Evolutionary conservation across 2,888 invertebrate species (phyloP).

Genomic region (Cheilosia grossa): DNA sequence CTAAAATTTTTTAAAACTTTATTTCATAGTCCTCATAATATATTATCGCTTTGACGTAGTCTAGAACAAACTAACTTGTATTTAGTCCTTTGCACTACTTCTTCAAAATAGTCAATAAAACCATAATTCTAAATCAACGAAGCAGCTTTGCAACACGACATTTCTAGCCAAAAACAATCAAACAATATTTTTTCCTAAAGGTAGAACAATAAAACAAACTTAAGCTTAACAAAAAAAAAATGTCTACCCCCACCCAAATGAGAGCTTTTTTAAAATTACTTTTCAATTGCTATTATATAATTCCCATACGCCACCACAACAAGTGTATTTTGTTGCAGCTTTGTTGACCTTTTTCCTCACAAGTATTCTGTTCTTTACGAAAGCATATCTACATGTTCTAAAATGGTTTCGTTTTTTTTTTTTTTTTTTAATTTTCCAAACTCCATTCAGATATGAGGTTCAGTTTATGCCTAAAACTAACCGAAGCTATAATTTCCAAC

Average conservation of each 20-base stretch:
- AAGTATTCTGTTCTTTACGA: constrained; percentile 45
- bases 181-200: background rate
- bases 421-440: background rate
- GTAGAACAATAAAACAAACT: constrained; percentile 12
- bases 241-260: background rate
- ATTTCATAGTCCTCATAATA: constrained; percentile 19
- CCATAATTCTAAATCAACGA: constrained; percentile 34
- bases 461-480: constrained; percentile 21
- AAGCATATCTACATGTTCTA: constrained; percentile 23
- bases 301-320: constrained; percentile 14
- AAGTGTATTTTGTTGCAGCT: constrained; percentile 56
- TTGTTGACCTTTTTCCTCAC: constrained; percentile 43
- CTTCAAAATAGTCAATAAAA: constrained; percentile 9
- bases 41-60: constrained; percentile 55
- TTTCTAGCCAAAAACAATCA: constrained; percentile 21
- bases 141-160: constrained; percentile 77
- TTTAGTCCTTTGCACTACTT: constrained; percentile 53
- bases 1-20: constrained; percentile 20
- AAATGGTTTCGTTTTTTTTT: background rate
- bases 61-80: constrained; percentile 26
- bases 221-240: constrained; percentile 18
- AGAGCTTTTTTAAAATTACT: constrained; percentile 47
- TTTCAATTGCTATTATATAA: constrained; percentile 43
- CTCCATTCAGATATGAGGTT: constrained; percentile 37
- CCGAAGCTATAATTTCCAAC: constrained; percentile 20